Evolutionary conservation across 2,888 invertebrate genomes (phyloP), one percentile per base, ranked within the genome.

Genomic region (Epinotia bilunana): DNA sequence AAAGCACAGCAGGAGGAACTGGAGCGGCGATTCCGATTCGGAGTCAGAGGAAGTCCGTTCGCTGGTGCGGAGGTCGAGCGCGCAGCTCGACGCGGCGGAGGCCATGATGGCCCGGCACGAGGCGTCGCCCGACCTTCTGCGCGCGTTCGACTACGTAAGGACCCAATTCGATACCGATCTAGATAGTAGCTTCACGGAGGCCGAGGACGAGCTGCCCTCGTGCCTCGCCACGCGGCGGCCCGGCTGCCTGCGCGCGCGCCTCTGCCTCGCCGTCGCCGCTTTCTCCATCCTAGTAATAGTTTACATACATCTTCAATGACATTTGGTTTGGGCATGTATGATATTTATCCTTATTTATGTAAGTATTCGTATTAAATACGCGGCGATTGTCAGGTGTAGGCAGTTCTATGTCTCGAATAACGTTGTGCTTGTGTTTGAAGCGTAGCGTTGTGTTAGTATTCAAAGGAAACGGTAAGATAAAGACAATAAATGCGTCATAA

Each of bases 41-140:
- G 96, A 96, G 83, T 87, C 95, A 53, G 96, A 96, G 79, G 96
- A 96, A 78, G 91, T 96, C 55, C 94, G 95, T 67, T 94, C 96
- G 81, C 89, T 97, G 53, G 89, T 97, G 69, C 94, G 95, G 64
- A 95, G 95, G 76, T 96, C 96, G 33, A 93, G 95, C 79, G 90
- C 94, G 76, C 96, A 96, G 86, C 89, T 96, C 79, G 92, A 94
- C 72, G 94, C 95, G 73, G 95, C 96, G 0, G 96, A 96, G 88
- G 94, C 94, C 78, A 86, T 94, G 82, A 90, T 96, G 87, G 90
- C 92, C 73, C 93, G 91, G 20, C 91, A 92, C 79, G 92, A 94
- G 74, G 86, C 91, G 1, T 90, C 91, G 53, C 93, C 93, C 72
- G 94, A 94, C 82, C 86, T 94, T 69, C 91, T 94, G 49, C 91